These are phyloP conservation scores for Tauraco hartlaubi DNA, from an alignment of 2,797 vertebrate species.

Conservation along the genomic window DNA sequence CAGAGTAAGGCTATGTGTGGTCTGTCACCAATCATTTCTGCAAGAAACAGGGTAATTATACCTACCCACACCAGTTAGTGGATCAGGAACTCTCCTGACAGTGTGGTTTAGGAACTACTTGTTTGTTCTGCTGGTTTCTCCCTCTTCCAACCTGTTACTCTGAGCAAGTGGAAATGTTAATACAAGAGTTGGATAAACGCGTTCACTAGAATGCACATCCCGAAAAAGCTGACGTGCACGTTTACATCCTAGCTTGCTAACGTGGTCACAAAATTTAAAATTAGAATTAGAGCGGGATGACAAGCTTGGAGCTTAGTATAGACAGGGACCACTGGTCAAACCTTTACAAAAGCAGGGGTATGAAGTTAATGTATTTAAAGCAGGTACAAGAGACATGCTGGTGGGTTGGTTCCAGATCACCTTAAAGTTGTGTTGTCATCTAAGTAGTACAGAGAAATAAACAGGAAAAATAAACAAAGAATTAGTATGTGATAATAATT, in stretches of 20 bases:
- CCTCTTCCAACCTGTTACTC: background rate
- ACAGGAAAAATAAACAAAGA: background rate
- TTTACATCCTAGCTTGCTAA: background rate
- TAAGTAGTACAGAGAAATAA: background rate
- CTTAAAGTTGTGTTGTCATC: background rate
- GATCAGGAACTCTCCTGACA: background rate
- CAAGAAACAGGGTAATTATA: background rate
- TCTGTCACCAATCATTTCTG: background rate
- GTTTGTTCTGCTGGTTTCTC: background rate
- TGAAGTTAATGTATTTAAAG: background rate
- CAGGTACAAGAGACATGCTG: background rate
- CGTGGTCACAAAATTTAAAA: background rate
- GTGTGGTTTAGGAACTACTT: background rate
- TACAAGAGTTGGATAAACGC: background rate
- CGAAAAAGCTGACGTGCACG: background rate
- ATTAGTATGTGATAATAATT: rapidly evolving
- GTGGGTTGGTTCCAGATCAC: background rate
- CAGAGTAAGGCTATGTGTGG: background rate
- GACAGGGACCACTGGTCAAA: background rate
- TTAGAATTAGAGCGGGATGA: background rate
- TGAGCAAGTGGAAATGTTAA: background rate
- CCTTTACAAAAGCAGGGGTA: background rate
- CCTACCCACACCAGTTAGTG: background rate
- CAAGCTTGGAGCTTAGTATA: background rate
- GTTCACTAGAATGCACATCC: background rate